A percentile compares a stretch with the other conserved stretches of the same genome.
Evolutionary conservation across 1,140 invertebrate genomes (phyloP).

Genomic region (Micrasema minimum): DNA sequence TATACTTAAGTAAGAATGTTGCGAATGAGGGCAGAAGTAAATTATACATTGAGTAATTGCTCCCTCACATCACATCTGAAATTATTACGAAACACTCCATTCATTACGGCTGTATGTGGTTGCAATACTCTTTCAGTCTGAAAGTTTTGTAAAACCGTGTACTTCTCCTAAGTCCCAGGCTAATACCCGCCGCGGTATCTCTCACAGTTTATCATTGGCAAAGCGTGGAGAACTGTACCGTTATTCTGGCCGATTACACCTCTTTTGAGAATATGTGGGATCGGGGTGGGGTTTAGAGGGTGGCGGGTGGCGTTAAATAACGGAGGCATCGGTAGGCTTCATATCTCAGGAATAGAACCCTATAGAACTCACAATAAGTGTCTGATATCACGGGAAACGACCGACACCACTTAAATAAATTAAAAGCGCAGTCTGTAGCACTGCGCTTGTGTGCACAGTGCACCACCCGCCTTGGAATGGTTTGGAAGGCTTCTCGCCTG

Average conservation of each 20-base stretch:
- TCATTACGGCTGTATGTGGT: slow-evolving; percentile 3
- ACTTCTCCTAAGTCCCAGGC: slow-evolving; percentile 16
- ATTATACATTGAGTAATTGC: no score
- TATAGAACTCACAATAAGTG: slow-evolving; percentile 33
- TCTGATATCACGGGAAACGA: slow-evolving; percentile 44
- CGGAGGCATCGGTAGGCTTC: slow-evolving; percentile 37
- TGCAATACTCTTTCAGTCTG: slow-evolving; percentile 19
- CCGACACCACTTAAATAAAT: slow-evolving; percentile 51
- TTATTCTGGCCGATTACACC: slow-evolving; percentile 35
- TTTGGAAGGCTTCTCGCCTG: slow-evolving; percentile 45
- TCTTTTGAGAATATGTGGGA: slow-evolving; percentile 32
- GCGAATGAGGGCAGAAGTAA: no score
- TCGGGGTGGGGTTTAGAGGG: background rate
- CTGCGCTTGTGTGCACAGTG: slow-evolving; percentile 4
- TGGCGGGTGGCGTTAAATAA: slow-evolving; percentile 21
- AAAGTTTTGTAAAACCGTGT: slow-evolving; percentile 26
- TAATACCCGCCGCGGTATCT: slow-evolving; percentile 27
- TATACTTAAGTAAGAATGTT: no score
- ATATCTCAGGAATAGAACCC: slow-evolving; percentile 33
- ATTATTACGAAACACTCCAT: slow-evolving; percentile 21
- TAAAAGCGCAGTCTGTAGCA: slow-evolving; percentile 45
- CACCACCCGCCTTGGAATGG: slow-evolving; percentile 35
- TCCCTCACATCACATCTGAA: background rate
- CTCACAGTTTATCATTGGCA: slow-evolving; percentile 22
- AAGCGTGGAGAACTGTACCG: background rate